Base-by-base conservation (phyloP, 2,888 invertebrate species). In the Cephus rjabovi region DNA sequence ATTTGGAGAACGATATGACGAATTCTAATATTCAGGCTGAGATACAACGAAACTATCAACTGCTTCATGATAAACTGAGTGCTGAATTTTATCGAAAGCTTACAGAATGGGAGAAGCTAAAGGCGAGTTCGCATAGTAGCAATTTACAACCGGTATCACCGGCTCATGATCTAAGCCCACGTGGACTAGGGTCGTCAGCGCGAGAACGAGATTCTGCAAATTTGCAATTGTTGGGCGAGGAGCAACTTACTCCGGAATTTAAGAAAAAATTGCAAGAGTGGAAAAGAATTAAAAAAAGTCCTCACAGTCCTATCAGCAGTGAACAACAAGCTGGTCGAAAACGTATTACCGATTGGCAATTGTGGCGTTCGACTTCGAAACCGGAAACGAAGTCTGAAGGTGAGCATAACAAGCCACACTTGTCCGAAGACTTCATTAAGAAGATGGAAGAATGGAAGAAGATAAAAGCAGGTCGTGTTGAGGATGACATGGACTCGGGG, bases 371-470 rank as follows among this genome's bases (percentile, higher is more conserved):
- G 1, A 82, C 89, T 0, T 83, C 83, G n/a, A 89, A 88, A 68
- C 76, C 84, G 0, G 88, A 87, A 9, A 76, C 76, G n/a, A 85
- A 84, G 73, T 78, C 31, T 2, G 82, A 81, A n/a, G 76, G 75
- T 30, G 71, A 71, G 3, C 94, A 95, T 0, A 95, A 95, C 34
- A 93, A 94, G 79, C 93, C 94, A 83, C 95, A 95, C 83, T 92
- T 97, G 15, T 95, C 96, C 34, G 96, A 97, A 80, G 97, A 97
- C 86, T 97, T 97, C 89, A 93, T 95, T 68, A 95, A 95, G 87
- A 97, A 96, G 92, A 94, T 97, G 92, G 96, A 97, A 87, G 96
- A 96, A 92, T 97, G 97, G 97, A 96, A 96, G 87, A 94, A 94
- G 82, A 94, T 96, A 89, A 96, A 96, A 89, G 93, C 94, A 73